Percentiles rank a stretch among this genome's conserved stretches.
Evolutionary conservation across 53 echinoderm and acorn worm genomes (phyloP).

Genomic region (Echinarachnius parma): DNA sequence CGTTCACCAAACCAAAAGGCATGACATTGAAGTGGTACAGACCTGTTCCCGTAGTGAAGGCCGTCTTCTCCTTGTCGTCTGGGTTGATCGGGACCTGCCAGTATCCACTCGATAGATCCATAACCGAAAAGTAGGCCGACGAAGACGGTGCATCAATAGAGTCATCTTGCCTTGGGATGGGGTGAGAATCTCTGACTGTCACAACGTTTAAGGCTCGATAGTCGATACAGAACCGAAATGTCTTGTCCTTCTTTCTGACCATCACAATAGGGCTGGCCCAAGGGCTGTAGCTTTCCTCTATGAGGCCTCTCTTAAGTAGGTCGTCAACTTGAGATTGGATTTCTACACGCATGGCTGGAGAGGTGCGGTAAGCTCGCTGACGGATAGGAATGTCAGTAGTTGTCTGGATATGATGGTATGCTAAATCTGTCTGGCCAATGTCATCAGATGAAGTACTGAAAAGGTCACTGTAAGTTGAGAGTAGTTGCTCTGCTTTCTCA

Average conservation of each 20-base stretch:
- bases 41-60: no score
- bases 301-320: constrained; percentile 5
- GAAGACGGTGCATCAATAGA: constrained; percentile 66
- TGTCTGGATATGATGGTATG: constrained; percentile 10
- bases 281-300: constrained; percentile 44
- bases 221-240: constrained; percentile 37
- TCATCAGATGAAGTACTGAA: constrained; percentile 12
- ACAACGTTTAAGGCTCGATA: neutral
- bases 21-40: no score
- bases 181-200: constrained; percentile 32
- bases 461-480: neutral
- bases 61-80: no score
- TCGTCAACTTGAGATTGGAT: constrained; percentile 33
- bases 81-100: constrained; percentile 76
- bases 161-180: constrained; percentile 64
- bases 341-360: constrained; percentile 19
- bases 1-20: no score
- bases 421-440: constrained; percentile 14
- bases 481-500: constrained; percentile 3
- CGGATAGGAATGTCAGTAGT: constrained; percentile 5
- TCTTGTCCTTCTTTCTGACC: constrained; percentile 37
- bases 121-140: constrained; percentile 35
- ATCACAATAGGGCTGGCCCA: constrained; percentile 42
- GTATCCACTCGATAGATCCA: constrained; percentile 65
- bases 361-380: constrained; percentile 13